Evolutionary conservation across 2,888 invertebrate genomes (phyloP), one percentile per base, ranked within the genome.

Genomic region (Omphaloscelis lunosa): DNA sequence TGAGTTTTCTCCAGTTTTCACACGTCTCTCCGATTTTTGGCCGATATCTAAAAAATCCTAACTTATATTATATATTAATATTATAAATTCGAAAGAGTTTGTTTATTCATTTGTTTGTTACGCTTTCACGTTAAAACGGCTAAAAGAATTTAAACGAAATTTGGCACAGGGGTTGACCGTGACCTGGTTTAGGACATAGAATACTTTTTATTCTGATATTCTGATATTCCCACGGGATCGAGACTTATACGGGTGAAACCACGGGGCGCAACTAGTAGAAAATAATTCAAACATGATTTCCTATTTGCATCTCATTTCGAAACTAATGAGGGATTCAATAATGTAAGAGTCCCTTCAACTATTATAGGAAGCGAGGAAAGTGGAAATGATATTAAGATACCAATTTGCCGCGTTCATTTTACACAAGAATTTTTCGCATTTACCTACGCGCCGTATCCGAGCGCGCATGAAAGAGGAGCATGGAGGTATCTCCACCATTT

Each of bases 381-480:
- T 39, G 72, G 82, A 77, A 79, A 81, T 75, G 0, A 70, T 51
- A 77, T 84, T 77, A 80, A 56, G 79, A 45, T 65, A 72, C 53
- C 74, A 83, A 83, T 85, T 84, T 85, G 70, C 82, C 20, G 77
- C 70, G 73, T 70, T 86, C 75, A 79, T 84, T 84, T 77, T 62
- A 79, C 45, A 70, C 66, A 71, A 72, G 73, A 80, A 83, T 73
- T 73, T 72, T 59, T 70, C 23, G 34, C 77, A 67, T 73, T 63
- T 61, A 63, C 63, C 34, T 34, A 53, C 12, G 45, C 23, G 45
- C n/a, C 9, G 23, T 75, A 72, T 70, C 45, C 23, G 20, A 63
- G 51, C 45, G n/a, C 34, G 66, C 53, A 27, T 39, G 53, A 66
- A 70, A 69, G 34, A 34, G 34, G 34, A 34, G 4, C 34, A 34